Conservation (phyloP, 2,888 invertebrate species). For the Cyclophora albipunctata region DNA sequence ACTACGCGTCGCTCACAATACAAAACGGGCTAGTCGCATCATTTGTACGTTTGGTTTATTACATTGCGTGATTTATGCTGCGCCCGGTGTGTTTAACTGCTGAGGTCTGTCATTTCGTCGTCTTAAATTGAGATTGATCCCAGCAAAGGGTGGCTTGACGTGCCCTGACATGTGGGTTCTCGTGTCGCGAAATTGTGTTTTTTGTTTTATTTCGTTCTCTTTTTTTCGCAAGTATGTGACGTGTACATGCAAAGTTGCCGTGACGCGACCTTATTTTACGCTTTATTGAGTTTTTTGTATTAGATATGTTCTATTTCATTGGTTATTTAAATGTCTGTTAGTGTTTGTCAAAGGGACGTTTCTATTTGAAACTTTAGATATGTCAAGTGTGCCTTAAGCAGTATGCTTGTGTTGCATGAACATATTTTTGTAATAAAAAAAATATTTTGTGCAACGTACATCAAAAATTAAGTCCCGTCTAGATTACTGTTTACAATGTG, state of each 20-base stretch:
- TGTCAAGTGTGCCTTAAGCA: too few relatives aligned
- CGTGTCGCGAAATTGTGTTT: constrained; percentile 48
- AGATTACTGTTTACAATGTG: too few relatives aligned
- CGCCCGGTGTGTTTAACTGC: constrained; percentile 72
- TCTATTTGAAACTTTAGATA: too few relatives aligned
- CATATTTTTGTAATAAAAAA: too few relatives aligned
- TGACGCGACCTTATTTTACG: constrained; percentile 26
- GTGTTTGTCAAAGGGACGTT: too few relatives aligned
- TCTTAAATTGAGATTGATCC: constrained; percentile 74
- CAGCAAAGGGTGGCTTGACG: constrained; percentile 48
- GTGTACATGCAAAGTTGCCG: constrained; percentile 31
- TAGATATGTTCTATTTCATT: not conserved
- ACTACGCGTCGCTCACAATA: constrained; percentile 8
- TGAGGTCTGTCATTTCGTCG: constrained; percentile 68
- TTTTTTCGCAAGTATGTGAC: constrained; percentile 23
- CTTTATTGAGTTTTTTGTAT: constrained; percentile 16
- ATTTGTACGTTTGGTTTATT: constrained; percentile 69
- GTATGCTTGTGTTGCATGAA: too few relatives aligned
- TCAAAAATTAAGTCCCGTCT: too few relatives aligned
- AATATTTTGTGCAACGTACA: too few relatives aligned
- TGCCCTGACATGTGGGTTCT: constrained; percentile 25
- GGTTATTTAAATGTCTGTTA: not conserved
- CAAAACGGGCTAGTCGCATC: constrained; percentile 38
- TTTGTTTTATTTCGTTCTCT: constrained; percentile 43
- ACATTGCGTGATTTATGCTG: constrained; percentile 66